Conservation (phyloP, 1,140 invertebrate genomes). For the Monomorium pharaonis region DNA sequence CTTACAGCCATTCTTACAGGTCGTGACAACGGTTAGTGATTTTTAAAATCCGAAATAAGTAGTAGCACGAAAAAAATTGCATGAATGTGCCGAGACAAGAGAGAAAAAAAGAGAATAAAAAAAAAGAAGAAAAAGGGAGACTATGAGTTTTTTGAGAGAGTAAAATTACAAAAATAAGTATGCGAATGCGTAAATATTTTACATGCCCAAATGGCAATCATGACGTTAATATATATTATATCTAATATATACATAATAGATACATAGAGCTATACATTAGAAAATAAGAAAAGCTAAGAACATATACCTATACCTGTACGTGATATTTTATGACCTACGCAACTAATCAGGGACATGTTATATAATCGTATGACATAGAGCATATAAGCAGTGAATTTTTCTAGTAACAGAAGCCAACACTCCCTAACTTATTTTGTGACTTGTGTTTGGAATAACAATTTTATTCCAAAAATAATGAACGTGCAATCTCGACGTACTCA, state of each 20-base stretch:
- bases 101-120: conserved; percentile 11
- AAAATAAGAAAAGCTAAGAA: conserved; percentile 61
- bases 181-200: conserved; percentile 60
- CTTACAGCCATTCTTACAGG: conserved; percentile 80
- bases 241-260: conserved; percentile 56
- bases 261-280: conserved; percentile 61
- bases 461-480: conserved; percentile 50
- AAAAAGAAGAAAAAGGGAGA: neutral
- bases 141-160: conserved; percentile 29
- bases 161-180: neutral
- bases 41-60: conserved; percentile 66
- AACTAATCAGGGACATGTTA: conserved; percentile 79
- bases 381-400: conserved; percentile 67
- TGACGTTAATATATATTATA: conserved; percentile 28
- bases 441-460: conserved; percentile 53
- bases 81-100: conserved; percentile 58
- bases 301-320: conserved; percentile 75
- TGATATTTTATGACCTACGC: conserved; percentile 82
- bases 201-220: conserved; percentile 3
- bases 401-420: conserved; percentile 64
- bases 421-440: conserved; percentile 68
- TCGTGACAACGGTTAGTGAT: conserved; percentile 76
- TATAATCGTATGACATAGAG: conserved; percentile 60
- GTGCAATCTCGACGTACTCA: conserved; percentile 71
- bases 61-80: conserved; percentile 60